Base-by-base conservation (phyloP, 2,888 invertebrate species). In the Meliscaeva auricollis region DNA sequence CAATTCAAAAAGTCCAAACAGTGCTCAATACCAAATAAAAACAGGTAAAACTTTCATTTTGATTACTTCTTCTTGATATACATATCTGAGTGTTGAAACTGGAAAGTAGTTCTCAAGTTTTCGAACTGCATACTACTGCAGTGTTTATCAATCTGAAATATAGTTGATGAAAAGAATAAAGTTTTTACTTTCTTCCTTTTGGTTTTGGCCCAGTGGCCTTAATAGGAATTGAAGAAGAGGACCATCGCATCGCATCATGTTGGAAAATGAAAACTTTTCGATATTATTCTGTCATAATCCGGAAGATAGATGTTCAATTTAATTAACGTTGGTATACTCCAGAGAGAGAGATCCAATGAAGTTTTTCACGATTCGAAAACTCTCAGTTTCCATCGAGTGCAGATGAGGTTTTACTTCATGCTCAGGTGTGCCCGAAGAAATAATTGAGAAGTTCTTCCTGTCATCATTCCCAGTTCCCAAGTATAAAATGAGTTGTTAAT, bases 261-360 rank as follows among this genome's bases (percentile, higher is more conserved):
- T 52, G 11, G 4, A 38, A 8, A 78, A 73, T 68, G 46, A 41
- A 82, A 78, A 78, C 82, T 82, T 82, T 77, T 78, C 78, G 82
- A 82, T n/a, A n/a, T 82, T 78, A 82, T 66, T 68, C 78, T 46
- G 44, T 78, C 73, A 78, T 73, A 73, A 82, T 82, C 78, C 68
- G 32, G 54, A 78, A 78, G 82, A 82, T 82, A 62, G 78, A 82
- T 82, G 82, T 73, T 73, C 82, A 68, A 68, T 82, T 82, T 82
- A 82, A 82, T 82, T 82, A 82, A 82, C 68, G 66, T 44, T 72
- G 76, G 11, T 9, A 66, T 81, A 64, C 70, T 56, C 26, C 13
- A 2, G 77, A 35, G 52, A 60, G 44, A 46, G n/a, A n/a, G n/a
- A n/a, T n/a, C n/a, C n/a, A n/a, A n/a, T n/a, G n/a, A n/a, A n/a